Evolutionary conservation across 2,113 vertebrate species (phyloP), one percentile per base, ranked within the genome.

Genomic region (Toxotes chatareus): DNA sequence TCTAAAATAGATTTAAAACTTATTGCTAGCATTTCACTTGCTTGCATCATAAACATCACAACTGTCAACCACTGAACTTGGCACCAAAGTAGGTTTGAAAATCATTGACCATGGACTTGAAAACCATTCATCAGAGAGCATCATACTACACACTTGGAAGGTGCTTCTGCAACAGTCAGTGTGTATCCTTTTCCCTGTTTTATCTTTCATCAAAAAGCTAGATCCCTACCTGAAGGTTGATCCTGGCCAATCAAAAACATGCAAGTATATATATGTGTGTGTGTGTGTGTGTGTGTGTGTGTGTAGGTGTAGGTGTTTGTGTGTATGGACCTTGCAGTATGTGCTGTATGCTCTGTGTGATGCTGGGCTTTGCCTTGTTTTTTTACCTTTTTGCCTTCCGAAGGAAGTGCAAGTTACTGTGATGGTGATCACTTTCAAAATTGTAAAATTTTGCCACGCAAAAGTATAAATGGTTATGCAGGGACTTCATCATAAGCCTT

Each of bases 11-110:
- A 74, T 44, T 62, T 27, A 7, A 62, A 55, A 6, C 2, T 3
- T 74, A 46, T 57, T 73, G 17, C 7, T 17, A 19, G 5, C 12
- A 61, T 89, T 85, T 83, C 64, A 77, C 23, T 32, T 40, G 53
- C 59, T 87, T 81, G 49, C 73, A 71, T 85, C 83, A 89, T 51
- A 64, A 69, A 56, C 51, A 62, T 23, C 31, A 66, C 36, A 47
- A 38, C 34, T 62, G 31, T 67, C 71, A 34, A 65, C 53, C 31
- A 49, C 49, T 64, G 34, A 3, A 62, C 34, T 61, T 56, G 57
- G 47, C 47, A n/a, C 17, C 16, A 57, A 74, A 60, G 55, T 49
- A 17, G 17, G 31, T 60, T 65, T 69, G 31, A 60, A 76, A 85
- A 73, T 57, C 51, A 63, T 36, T 79, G 65, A 42, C 27, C 36